A percentile compares a stretch with the other conserved stretches of the same genome.
Evolutionary conservation across 2,888 invertebrate species (phyloP).

Genomic region (Plebejus melissa): DNA sequence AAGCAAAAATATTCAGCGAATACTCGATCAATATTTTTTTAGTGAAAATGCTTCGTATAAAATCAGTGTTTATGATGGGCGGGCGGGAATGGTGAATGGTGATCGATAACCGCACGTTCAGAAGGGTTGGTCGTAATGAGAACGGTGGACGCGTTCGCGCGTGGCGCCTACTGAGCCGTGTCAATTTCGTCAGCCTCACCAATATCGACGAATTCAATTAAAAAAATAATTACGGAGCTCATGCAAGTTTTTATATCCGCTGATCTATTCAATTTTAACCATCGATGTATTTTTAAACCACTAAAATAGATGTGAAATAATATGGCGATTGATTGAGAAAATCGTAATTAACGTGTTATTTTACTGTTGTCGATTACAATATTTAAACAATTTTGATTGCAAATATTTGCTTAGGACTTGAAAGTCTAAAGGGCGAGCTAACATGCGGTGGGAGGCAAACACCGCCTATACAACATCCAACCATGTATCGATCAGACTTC

Average conservation of each 20-base stretch:
- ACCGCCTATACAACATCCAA: neutral
- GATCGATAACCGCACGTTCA: conserved; percentile 57
- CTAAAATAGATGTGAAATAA: conserved; percentile 1
- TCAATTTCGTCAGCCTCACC: conserved; percentile 58
- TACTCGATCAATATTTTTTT: conserved; percentile 8
- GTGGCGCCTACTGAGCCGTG: conserved; percentile 64
- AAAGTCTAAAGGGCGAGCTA: neutral
- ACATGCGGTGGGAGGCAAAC: conserved; percentile 10
- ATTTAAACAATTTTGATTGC: neutral
- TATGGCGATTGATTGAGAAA: neutral
- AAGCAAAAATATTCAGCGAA: conserved; percentile 6
- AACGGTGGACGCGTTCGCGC: conserved; percentile 66
- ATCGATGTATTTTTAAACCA: conserved; percentile 4
- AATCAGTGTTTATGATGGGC: conserved; percentile 20
- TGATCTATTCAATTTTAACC: conserved; percentile 1
- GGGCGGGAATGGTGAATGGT: conserved; percentile 53
- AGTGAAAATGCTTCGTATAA: conserved; percentile 15
- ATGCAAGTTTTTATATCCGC: conserved; percentile 7
- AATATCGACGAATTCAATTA: conserved; percentile 36
- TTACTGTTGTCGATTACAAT: neutral
- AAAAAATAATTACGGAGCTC: conserved; percentile 19
- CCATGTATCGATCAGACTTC: conserved; percentile 2
- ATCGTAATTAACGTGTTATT: neutral
- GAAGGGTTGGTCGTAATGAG: conserved; percentile 61
- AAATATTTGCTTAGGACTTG: neutral